These are phyloP conservation scores for Serripes groenlandicus DNA, from an alignment of 2,888 invertebrate genomes.

Conservation along the genomic window DNA sequence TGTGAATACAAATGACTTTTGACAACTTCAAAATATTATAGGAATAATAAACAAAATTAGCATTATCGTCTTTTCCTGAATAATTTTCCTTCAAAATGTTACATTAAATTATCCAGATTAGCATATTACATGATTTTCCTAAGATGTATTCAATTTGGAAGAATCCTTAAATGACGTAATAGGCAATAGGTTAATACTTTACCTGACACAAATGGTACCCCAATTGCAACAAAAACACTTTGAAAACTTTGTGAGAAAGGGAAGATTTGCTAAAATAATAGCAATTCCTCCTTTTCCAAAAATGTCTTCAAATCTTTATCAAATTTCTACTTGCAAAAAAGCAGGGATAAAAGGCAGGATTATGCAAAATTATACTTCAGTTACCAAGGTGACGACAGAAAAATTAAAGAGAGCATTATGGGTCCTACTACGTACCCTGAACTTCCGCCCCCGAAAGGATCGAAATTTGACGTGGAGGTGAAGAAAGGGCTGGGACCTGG, in stretches of 20 bases:
- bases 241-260: neutral
- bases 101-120: too few relatives aligned
- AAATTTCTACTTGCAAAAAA: neutral
- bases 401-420: conserved; percentile 14
- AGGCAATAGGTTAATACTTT: neutral
- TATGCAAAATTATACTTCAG: too few relatives aligned
- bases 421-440: conserved; percentile 76
- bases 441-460: conserved; percentile 72
- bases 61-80: too few relatives aligned
- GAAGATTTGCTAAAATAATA: neutral
- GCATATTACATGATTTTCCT: too few relatives aligned
- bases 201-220: too few relatives aligned
- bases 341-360: neutral
- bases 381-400: neutral
- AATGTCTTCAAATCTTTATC: neutral
- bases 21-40: too few relatives aligned
- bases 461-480: conserved; percentile 73
- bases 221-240: neutral
- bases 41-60: too few relatives aligned
- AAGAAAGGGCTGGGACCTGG: conserved; percentile 70
- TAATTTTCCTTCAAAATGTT: too few relatives aligned
- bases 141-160: too few relatives aligned
- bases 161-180: too few relatives aligned
- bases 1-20: too few relatives aligned
- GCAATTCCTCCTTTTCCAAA: neutral